phyloP scores from a whole-genome alignment of 2,888 invertebrate genomes.

The Mesoligia furuncula region DNA sequence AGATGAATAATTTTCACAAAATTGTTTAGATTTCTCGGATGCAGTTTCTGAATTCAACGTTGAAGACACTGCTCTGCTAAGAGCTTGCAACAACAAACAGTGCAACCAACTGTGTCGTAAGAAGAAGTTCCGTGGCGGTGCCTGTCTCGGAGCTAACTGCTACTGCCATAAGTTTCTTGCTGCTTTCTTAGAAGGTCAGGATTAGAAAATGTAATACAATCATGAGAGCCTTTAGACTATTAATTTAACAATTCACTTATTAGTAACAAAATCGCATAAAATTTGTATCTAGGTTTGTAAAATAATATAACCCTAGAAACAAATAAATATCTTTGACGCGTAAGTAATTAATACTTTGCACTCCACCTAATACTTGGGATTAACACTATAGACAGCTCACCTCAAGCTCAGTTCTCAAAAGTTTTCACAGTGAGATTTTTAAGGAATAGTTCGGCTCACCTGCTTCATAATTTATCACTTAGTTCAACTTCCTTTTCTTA shows the following conservation, averaged over 20 bases:
- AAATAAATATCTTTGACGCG: background rate
- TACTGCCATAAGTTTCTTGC: conserved; percentile 34
- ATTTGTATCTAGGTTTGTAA: background rate
- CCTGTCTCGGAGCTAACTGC: conserved; percentile 35
- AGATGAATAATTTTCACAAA: background rate
- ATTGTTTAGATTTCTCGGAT: background rate
- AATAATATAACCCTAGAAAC: background rate
- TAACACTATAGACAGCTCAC: too few species aligned
- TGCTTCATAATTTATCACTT: too few species aligned
- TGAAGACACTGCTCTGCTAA: conserved; percentile 1
- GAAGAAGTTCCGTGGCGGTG: conserved; percentile 33
- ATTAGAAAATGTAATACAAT: background rate
- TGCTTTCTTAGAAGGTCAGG: conserved; percentile 14
- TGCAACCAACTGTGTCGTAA: conserved; percentile 40
- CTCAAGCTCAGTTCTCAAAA: too few species aligned
- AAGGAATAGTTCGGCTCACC: too few species aligned
- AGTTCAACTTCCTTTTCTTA: background rate
- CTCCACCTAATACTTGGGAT: too few species aligned
- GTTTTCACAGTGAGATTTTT: too few species aligned
- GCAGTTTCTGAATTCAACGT: too few species aligned
- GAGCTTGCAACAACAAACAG: conserved; percentile 29
- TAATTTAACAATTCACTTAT: background rate
- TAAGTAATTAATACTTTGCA: too few species aligned
- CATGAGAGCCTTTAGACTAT: background rate
- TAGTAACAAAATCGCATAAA: background rate